Evolutionary conservation across 2,888 invertebrate species (phyloP).

Genomic region (Trichopoda pennipes): DNA sequence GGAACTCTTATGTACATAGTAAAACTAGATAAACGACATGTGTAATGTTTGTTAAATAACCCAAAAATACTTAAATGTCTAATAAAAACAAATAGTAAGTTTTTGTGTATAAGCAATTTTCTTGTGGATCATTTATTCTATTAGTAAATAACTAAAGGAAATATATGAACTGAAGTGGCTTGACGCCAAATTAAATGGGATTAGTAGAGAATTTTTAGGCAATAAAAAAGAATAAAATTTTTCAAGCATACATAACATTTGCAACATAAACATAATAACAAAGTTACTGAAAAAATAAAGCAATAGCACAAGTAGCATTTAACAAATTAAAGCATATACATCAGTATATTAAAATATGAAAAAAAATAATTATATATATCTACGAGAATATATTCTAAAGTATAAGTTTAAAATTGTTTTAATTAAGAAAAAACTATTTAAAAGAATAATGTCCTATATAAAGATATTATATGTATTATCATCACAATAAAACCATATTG

Average conservation of each 20-base stretch:
- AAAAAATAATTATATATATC: too few species aligned
- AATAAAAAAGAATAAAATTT: not conserved
- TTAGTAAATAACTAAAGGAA: slow-evolving; percentile 32
- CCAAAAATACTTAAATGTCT: slow-evolving; percentile 42
- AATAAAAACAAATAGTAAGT: slow-evolving; percentile 45
- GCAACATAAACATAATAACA: too few species aligned
- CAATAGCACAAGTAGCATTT: too few species aligned
- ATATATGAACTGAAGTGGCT: slow-evolving; percentile 20
- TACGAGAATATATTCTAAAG: too few species aligned
- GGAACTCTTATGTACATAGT: slow-evolving; percentile 12
- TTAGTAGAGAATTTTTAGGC: not conserved
- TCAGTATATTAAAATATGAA: too few species aligned
- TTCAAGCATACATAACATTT: not conserved
- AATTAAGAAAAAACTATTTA: too few species aligned
- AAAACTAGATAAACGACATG: slow-evolving; percentile 55
- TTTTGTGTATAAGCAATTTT: not conserved
- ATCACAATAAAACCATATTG: too few species aligned
- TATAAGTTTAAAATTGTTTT: too few species aligned
- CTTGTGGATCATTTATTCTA: slow-evolving; percentile 1
- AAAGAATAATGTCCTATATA: too few species aligned
- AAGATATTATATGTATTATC: too few species aligned
- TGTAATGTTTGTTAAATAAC: slow-evolving; percentile 58
- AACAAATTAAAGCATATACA: too few species aligned
- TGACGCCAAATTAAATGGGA: not conserved
- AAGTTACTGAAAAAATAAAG: too few species aligned